A percentile compares a stretch with the other conserved stretches of the same genome.
phyloP scores from a whole-genome alignment of 2,113 vertebrate species.

The Vicugna pacos region DNA sequence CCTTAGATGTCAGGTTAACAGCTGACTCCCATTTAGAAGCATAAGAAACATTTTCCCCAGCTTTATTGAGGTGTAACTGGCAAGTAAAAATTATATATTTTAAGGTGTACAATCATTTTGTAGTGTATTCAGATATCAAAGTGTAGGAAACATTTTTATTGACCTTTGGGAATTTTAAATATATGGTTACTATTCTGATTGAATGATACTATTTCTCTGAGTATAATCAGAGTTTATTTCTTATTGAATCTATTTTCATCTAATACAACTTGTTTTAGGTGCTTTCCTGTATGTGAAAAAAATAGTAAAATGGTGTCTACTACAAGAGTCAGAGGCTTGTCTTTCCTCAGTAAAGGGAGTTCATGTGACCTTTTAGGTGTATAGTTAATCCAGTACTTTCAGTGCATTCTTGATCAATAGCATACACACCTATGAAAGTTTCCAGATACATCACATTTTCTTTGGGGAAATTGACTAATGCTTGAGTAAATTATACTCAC shows the following conservation, averaged over 20 bases:
- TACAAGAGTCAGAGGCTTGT: neutral
- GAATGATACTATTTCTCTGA: neutral
- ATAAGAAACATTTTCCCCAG: neutral
- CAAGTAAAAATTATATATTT: neutral
- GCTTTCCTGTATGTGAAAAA: neutral
- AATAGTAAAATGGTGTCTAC: neutral
- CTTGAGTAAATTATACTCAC: neutral
- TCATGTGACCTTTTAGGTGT: neutral
- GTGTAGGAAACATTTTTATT: neutral
- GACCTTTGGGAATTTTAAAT: constrained; percentile 54
- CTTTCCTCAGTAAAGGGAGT: neutral
- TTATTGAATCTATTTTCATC: neutral
- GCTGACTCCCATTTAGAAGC: neutral
- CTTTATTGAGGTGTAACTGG: neutral
- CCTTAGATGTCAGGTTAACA: neutral
- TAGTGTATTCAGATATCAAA: neutral
- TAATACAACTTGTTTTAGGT: neutral
- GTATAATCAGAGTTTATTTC: neutral
- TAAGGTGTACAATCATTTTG: neutral
- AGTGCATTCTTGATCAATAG: neutral
- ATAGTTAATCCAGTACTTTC: neutral
- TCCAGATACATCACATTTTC: neutral
- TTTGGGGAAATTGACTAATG: neutral
- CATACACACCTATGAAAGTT: neutral
- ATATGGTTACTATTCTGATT: constrained; percentile 44